Base-by-base conservation (phyloP, 2,797 vertebrate species). In the Tachyglossus aculeatus region DNA sequence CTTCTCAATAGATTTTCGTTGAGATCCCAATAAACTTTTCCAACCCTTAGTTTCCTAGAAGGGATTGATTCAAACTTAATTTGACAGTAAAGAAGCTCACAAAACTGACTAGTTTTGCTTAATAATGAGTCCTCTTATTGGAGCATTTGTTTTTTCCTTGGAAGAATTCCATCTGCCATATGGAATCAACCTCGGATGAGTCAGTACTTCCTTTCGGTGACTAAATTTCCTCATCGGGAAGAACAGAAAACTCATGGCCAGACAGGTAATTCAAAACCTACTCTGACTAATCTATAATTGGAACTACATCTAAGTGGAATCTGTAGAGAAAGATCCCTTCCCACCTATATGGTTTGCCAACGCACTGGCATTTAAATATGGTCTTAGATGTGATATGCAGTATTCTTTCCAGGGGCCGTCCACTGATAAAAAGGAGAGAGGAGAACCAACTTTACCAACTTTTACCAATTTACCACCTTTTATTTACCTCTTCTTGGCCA, bases 401-500 rank as follows among this genome's bases (percentile, higher is more conserved):
- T 31, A 9, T 25, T 60, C 7, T 54, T 33, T 44, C 27, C 18
- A 44, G 5, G 53, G 47, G 14, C 11, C 72, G 62, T 24, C 34
- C n/a, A n/a, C n/a, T 31, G 19, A 11, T 45, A 4, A 36, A 40
- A 11, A 15, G 9, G 9, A 43, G 5, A 14, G n/a, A 19, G 2
- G 39, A 15, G 41, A 33, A 13, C 9, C n/a, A n/a, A 41, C 41
- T 67, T 75, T 21, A 15, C n/a, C n/a, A n/a, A n/a, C n/a, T n/a
- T n/a, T n/a, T n/a, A n/a, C n/a, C n/a, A n/a, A n/a, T n/a, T n/a
- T n/a, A n/a, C n/a, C n/a, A n/a, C n/a, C n/a, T n/a, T n/a, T n/a
- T n/a, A n/a, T n/a, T n/a, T n/a, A 73, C 44, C 9, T 69, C 32
- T 56, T 65, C 32, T 39, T 54, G 53, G 22, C 71, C 44, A 9